Conservation (phyloP, 2,888 invertebrate genomes). For the Aleiodes alternator region DNA sequence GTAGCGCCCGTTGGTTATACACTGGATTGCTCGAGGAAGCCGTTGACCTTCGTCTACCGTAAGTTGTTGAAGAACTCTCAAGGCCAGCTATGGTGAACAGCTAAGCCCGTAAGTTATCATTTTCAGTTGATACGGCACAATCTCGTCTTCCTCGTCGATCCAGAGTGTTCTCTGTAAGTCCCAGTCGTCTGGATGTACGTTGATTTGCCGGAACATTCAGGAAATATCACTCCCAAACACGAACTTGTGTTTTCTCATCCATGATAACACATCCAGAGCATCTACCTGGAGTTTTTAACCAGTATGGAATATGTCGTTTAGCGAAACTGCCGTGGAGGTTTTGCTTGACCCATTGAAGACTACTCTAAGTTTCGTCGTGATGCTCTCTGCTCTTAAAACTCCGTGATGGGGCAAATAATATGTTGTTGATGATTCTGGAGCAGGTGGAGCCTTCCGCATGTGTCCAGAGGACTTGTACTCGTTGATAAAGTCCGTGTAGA, state of each 20-base stretch:
- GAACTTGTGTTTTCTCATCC: no score
- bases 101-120: not conserved
- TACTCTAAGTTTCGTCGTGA: not conserved
- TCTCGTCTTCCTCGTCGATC: not conserved
- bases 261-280: no score
- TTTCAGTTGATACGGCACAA: not conserved
- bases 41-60: not conserved
- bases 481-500: slow-evolving; percentile 12
- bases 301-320: not conserved
- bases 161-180: no score
- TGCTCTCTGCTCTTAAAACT: not conserved
- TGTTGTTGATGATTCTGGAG: not conserved
- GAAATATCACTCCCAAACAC: no score
- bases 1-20: not conserved
- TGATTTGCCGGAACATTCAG: no score
- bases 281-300: no score
- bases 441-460: not conserved
- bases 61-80: slow-evolving; percentile 9
- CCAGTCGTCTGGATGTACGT: no score
- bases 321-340: not conserved
- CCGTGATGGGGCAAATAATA: slow-evolving; percentile 15
- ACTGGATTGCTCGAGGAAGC: not conserved
- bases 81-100: slow-evolving; percentile 1
- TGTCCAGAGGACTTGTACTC: slow-evolving; percentile 3
- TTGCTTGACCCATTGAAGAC: slow-evolving; percentile 3